phyloP scores from a whole-genome alignment of 2,797 vertebrate species.

The Alcedo atthis region DNA sequence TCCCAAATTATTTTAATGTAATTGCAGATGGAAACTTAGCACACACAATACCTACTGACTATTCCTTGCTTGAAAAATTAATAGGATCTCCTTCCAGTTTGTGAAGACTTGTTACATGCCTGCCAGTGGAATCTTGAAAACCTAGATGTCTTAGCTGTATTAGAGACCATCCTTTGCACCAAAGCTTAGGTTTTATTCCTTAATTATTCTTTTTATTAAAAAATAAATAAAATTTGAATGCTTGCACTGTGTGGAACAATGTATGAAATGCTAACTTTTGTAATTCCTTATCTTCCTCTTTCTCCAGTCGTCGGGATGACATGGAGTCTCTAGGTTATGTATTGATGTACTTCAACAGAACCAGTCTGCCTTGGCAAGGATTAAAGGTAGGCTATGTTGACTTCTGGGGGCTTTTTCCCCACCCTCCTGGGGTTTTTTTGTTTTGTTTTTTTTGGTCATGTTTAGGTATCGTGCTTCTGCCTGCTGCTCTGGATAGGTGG shows the following conservation, averaged over 20 bases:
- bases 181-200: background rate
- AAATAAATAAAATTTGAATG: background rate
- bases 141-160: background rate
- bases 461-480: background rate
- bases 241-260: background rate
- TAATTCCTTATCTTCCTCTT: background rate
- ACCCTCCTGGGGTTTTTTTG: too few relatives aligned
- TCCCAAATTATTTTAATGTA: background rate
- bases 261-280: background rate
- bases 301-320: slow-evolving; percentile 94
- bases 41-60: background rate
- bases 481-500: background rate
- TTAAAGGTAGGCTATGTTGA: slow-evolving; percentile 88
- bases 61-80: background rate
- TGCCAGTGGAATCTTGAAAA: background rate
- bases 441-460: background rate
- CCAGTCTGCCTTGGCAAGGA: slow-evolving; percentile 99
- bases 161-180: background rate
- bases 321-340: slow-evolving; percentile 99
- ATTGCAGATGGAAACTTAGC: background rate
- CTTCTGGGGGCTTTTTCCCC: background rate
- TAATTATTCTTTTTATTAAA: background rate
- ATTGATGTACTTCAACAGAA: slow-evolving; percentile 99
- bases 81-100: background rate
- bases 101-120: background rate